Evolutionary conservation across 1,140 invertebrate genomes (phyloP).

Genomic region (Ruditapes philippinarum): DNA sequence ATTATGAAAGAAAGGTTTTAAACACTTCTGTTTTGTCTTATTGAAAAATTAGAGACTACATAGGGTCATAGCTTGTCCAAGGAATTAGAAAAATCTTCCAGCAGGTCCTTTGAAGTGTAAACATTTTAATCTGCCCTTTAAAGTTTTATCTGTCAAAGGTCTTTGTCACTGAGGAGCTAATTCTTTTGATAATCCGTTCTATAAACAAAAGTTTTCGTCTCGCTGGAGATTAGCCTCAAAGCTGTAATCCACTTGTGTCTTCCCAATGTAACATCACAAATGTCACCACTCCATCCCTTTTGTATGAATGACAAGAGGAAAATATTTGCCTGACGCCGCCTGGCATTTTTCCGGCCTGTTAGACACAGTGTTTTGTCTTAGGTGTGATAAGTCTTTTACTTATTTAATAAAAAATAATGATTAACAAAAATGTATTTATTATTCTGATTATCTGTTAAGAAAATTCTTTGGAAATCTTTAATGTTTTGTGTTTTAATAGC

Average conservation of each 20-base stretch:
- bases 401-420: too few species aligned
- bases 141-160: conserved; percentile 29
- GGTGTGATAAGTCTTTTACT: conserved; percentile 32
- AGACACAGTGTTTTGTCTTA: neutral
- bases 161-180: conserved; percentile 8
- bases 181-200: conserved; percentile 18
- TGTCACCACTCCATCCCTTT: neutral
- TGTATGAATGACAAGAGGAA: neutral
- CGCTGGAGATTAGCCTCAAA: neutral
- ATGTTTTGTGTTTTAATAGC: neutral
- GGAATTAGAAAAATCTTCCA: conserved; percentile 3
- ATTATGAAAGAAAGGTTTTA: neutral
- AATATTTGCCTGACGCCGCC: neutral
- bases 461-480: neutral
- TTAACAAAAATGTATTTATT: neutral
- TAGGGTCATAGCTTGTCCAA: neutral
- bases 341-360: neutral
- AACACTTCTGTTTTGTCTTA: neutral
- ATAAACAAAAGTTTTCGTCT: conserved; percentile 34
- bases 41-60: neutral
- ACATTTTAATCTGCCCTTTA: conserved; percentile 36
- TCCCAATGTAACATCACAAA: neutral
- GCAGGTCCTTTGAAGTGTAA: conserved; percentile 12
- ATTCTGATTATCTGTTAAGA: neutral
- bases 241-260: conserved; percentile 5